phyloP scores from a whole-genome alignment of 2,888 invertebrate genomes.

The Podabrus alpinus region DNA sequence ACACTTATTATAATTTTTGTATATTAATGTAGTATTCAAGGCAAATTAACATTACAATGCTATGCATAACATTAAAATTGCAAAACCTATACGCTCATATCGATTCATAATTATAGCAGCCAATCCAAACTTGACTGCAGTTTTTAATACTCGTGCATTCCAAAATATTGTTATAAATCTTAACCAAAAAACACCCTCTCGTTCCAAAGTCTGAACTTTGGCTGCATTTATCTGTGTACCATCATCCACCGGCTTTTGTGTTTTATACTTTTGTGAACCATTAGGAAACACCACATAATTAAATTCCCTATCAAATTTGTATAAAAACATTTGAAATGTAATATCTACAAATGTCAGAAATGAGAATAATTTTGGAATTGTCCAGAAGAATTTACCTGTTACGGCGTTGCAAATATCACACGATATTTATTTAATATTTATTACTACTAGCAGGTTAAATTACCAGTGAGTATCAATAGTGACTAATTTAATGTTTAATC shows the following conservation, averaged over 20 bases:
- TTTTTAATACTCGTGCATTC: slow-evolving; percentile 48
- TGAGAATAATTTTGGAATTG: neutral
- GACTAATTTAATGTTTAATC: neutral
- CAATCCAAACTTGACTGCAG: slow-evolving; percentile 49
- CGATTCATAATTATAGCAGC: slow-evolving; percentile 50
- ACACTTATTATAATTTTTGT: neutral
- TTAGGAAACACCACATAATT: neutral
- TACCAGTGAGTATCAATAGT: too few species aligned
- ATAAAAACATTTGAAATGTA: neutral
- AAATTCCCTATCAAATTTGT: neutral
- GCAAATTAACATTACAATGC: slow-evolving; percentile 38
- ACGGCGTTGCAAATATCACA: neutral
- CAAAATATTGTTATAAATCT: slow-evolving; percentile 50
- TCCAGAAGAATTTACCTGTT: neutral
- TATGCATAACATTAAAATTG: slow-evolving; percentile 48
- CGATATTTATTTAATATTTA: neutral
- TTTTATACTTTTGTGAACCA: neutral
- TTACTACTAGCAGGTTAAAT: neutral
- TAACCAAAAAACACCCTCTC: slow-evolving; percentile 43
- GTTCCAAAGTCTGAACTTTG: neutral
- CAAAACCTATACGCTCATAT: slow-evolving; percentile 50
- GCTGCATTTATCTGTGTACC: neutral
- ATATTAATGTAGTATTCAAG: neutral
- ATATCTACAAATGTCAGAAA: neutral
- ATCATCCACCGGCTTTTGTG: neutral